Conservation (phyloP, 2,888 invertebrate genomes). For the Lacanobia oleracea region DNA sequence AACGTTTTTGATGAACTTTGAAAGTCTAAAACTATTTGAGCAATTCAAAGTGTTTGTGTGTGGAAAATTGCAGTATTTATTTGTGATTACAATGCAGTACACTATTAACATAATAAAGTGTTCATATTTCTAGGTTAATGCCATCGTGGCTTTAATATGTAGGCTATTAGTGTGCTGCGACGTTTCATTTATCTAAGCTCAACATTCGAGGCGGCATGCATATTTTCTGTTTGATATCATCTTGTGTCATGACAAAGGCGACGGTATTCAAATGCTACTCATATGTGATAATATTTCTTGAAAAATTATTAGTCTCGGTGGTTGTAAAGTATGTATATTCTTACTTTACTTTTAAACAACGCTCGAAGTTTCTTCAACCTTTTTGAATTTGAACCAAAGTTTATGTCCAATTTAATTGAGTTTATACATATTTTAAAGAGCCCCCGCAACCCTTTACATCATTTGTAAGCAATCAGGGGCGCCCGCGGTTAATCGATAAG, state of each 20-base stretch:
- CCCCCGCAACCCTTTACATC: conserved; percentile 33
- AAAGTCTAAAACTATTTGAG: conserved; percentile 30
- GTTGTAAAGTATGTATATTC: neutral
- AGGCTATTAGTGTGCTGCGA: conserved; percentile 15
- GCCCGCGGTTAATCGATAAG: conserved; percentile 40
- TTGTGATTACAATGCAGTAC: conserved; percentile 55
- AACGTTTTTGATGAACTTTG: conserved; percentile 38
- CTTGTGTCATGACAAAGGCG: conserved; percentile 8
- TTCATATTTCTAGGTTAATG: conserved; percentile 43
- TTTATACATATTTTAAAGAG: conserved; percentile 41
- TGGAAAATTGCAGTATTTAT: conserved; percentile 44
- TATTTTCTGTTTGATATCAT: conserved; percentile 40
- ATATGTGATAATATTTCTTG: neutral
- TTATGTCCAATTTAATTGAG: conserved; percentile 26
- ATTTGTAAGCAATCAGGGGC: conserved; percentile 43
- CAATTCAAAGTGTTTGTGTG: conserved; percentile 34
- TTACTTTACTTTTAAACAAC: neutral
- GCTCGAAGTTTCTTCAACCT: neutral
- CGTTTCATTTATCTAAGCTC: conserved; percentile 38
- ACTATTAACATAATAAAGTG: conserved; percentile 44
- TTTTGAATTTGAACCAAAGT: conserved; percentile 11
- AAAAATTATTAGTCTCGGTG: neutral
- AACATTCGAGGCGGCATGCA: conserved; percentile 22
- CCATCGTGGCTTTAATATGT: conserved; percentile 22
- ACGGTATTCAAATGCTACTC: conserved; percentile 11